Evolutionary conservation across 2,888 invertebrate genomes (phyloP).

Genomic region (Tetranychus piercei): DNA sequence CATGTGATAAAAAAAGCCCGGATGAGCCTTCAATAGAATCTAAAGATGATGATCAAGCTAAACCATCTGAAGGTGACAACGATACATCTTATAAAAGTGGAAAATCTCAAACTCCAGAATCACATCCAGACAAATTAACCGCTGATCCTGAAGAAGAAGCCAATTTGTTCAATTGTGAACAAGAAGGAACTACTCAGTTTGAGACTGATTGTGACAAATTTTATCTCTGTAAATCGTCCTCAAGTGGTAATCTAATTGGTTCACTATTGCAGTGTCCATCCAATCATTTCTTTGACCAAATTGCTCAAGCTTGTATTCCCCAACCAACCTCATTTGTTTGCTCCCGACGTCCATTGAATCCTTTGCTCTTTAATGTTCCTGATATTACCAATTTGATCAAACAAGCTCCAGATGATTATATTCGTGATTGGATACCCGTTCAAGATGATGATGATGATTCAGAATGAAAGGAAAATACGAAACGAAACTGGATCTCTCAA

Average conservation of each 20-base stretch:
- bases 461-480: background rate
- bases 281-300: background rate
- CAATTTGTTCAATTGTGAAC: background rate
- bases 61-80: background rate
- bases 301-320: background rate
- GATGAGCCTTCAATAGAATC: background rate
- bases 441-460: background rate
- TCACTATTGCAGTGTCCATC: background rate
- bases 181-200: background rate
- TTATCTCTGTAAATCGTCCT: background rate
- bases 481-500: background rate
- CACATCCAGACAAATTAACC: background rate
- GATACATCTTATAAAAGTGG: background rate
- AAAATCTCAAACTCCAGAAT: background rate
- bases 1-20: conserved; percentile 16
- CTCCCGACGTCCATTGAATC: background rate
- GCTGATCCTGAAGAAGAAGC: background rate
- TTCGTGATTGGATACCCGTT: background rate
- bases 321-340: background rate
- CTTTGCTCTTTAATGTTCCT: conserved; percentile 1
- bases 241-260: background rate
- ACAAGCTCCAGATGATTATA: background rate
- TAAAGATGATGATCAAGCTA: background rate
- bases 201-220: conserved; percentile 10
- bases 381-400: background rate